A percentile compares a stretch with the other conserved stretches of the same genome.
phyloP scores from a whole-genome alignment of 2,113 vertebrate genomes.

The Zosterops hypoxanthus region DNA sequence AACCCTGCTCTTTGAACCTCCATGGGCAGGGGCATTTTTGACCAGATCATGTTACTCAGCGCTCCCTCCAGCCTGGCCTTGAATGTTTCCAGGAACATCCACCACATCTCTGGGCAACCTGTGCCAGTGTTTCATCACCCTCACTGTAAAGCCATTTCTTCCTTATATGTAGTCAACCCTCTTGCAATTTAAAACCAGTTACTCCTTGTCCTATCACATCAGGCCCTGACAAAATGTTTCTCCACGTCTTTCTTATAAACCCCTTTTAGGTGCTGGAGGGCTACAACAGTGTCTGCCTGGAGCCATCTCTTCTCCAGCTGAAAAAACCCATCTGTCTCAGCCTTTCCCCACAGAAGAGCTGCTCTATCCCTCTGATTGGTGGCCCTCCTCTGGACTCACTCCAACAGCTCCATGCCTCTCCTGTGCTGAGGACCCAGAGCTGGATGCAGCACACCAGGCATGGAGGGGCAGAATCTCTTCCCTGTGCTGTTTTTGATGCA shows the following conservation, averaged over 20 bases:
- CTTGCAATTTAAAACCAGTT: not conserved
- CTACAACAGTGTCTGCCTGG: fast-evolving
- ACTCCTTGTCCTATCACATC: not conserved
- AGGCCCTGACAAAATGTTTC: not conserved
- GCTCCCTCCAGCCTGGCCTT: not conserved
- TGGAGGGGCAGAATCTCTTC: not conserved
- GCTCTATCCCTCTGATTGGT: not conserved
- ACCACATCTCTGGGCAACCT: not conserved
- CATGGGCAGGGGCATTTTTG: not conserved
- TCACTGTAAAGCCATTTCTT: not conserved
- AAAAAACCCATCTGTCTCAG: not conserved
- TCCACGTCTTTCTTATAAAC: not conserved
- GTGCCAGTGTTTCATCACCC: not conserved
- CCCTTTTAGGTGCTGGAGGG: not conserved
- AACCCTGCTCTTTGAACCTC: not conserved
- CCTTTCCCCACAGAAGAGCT: not conserved
- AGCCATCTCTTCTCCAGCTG: not conserved
- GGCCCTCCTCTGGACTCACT: not conserved
- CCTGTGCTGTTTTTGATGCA: not conserved
- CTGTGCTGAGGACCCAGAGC: not conserved
- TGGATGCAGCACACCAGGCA: not conserved
- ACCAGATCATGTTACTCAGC: not conserved
- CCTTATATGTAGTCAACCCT: not conserved
- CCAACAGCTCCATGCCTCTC: not conserved
- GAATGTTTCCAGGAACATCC: not conserved